phyloP scores from a whole-genome alignment of 2,888 invertebrate genomes.

The Allacma fusca region DNA sequence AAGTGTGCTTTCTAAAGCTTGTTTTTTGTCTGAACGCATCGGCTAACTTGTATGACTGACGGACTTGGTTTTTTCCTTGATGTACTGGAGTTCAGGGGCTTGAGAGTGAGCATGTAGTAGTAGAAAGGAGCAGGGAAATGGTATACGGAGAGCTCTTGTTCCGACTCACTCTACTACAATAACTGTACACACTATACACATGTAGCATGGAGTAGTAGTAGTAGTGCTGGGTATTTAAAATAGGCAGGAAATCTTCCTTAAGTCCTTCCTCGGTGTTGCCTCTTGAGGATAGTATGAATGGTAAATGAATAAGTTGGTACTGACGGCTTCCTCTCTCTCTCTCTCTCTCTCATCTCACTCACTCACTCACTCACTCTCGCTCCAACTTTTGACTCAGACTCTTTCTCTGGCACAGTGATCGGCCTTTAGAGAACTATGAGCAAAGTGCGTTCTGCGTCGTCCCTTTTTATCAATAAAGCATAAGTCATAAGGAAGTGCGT shows the following conservation, averaged over 20 bases:
- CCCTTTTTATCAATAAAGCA: not conserved
- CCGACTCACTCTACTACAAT: too few relatives aligned
- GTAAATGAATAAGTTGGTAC: conserved; percentile 18
- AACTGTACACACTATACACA: too few relatives aligned
- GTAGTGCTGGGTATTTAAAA: conserved; percentile 3
- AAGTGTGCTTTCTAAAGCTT: conserved; percentile 30
- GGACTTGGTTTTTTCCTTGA: not conserved
- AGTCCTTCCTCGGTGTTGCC: conserved; percentile 1
- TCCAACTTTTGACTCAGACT: not conserved
- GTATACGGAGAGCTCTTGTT: too few relatives aligned
- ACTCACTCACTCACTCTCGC: too few relatives aligned
- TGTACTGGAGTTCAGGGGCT: too few relatives aligned
- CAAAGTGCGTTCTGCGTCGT: too few relatives aligned
- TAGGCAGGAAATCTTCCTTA: conserved; percentile 24
- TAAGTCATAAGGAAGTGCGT: not conserved
- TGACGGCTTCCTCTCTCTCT: conserved; percentile 20
- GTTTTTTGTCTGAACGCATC: conserved; percentile 25
- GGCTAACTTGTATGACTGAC: conserved; percentile 16
- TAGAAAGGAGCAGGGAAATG: not conserved
- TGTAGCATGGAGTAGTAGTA: too few relatives aligned
- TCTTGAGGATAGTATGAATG: conserved; percentile 17
- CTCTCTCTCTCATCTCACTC: too few relatives aligned
- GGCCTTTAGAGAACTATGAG: too few relatives aligned
- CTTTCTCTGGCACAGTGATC: too few relatives aligned
- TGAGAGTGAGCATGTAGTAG: too few relatives aligned